These are phyloP conservation scores for Globodera ellingtonae DNA, from an alignment of 1,140 invertebrate genomes.

Conservation along the genomic window DNA sequence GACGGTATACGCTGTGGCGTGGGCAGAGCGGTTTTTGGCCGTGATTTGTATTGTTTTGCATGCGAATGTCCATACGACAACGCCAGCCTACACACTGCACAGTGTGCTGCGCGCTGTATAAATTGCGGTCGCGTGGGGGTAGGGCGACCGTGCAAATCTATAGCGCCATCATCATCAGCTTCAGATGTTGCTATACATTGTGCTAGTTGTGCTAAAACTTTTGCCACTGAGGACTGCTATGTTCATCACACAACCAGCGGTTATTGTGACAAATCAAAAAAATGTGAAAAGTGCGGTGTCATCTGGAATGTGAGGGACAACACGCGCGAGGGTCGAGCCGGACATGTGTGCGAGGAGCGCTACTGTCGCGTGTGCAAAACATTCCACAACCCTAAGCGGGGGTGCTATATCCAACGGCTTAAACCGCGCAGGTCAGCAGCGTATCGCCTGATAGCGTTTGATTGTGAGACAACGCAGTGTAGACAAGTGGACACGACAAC, in stretches of 20 bases:
- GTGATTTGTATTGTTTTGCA: neutral
- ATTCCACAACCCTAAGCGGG: neutral
- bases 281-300: neutral
- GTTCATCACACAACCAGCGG: neutral
- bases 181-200: neutral
- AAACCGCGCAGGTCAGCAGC: neutral
- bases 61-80: neutral
- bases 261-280: neutral
- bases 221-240: neutral
- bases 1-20: neutral
- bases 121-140: neutral
- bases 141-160: neutral
- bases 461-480: conserved; percentile 1
- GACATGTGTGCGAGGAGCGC: neutral
- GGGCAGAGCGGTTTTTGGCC: neutral
- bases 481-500: neutral
- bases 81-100: neutral
- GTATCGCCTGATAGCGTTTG: neutral
- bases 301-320: neutral
- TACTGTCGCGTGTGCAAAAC: neutral
- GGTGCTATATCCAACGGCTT: neutral
- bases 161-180: neutral
- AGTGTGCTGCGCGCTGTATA: neutral
- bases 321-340: neutral
- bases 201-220: neutral